These are phyloP conservation scores for Sebastiscus tertius DNA, from an alignment of 2,797 vertebrate species.

Conservation along the genomic window DNA sequence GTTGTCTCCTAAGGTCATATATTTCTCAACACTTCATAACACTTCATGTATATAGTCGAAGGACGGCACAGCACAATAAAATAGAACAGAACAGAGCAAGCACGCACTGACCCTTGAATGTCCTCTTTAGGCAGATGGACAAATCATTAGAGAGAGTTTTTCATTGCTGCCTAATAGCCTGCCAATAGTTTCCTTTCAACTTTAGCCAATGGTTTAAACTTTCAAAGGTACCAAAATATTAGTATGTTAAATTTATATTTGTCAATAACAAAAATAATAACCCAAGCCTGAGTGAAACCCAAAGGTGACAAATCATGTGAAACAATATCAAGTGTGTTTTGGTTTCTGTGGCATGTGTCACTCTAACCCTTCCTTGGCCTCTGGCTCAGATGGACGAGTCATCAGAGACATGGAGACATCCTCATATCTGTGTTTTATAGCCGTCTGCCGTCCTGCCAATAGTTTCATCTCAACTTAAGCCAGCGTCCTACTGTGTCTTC, in stretches of 20 bases:
- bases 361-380: not conserved
- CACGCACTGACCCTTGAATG: constrained; percentile 59
- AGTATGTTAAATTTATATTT: constrained; percentile 45
- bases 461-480: constrained; percentile 61
- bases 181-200: constrained; percentile 68
- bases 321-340: not conserved
- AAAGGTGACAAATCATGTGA: constrained; percentile 29
- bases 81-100: constrained; percentile 7
- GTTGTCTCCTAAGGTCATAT: not conserved
- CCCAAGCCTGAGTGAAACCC: not conserved
- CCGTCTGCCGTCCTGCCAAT: constrained; percentile 52
- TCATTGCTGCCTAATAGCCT: constrained; percentile 52
- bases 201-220: constrained; percentile 50
- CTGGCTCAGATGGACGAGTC: constrained; percentile 44
- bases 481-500: constrained; percentile 61
- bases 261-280: constrained; percentile 50
- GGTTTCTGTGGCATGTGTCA: not conserved
- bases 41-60: not conserved
- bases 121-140: constrained; percentile 73
- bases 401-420: constrained; percentile 62
- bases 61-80: constrained; percentile 17
- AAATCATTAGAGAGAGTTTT: constrained; percentile 66
- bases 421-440: constrained; percentile 70
- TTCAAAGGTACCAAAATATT: constrained; percentile 51
- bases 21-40: not conserved